Conservation (phyloP, 2,113 vertebrate species). For the Pseudorasbora parva region DNA sequence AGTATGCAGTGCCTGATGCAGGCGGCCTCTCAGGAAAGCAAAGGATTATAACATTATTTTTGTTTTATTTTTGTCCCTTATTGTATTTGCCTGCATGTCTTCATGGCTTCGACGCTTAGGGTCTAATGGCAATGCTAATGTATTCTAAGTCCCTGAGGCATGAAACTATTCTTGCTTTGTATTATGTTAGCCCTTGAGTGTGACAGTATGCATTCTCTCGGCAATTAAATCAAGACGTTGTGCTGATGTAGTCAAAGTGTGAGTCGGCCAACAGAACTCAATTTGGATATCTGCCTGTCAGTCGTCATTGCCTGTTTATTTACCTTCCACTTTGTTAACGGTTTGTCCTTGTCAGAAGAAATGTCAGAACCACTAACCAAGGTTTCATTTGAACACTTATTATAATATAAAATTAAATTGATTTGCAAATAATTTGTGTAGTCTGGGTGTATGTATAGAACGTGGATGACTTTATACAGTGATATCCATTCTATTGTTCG, state of each 20-base stretch:
- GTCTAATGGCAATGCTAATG: conserved; percentile 43
- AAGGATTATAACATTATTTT: conserved; percentile 43
- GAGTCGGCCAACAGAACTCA: background rate
- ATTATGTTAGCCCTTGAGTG: conserved; percentile 38
- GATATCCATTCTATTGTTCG: background rate
- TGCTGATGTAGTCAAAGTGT: conserved; percentile 34
- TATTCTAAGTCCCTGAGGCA: conserved; percentile 48
- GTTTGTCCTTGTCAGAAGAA: conserved; percentile 15
- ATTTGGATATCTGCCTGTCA: background rate
- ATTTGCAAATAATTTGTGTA: background rate
- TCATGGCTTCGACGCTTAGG: conserved; percentile 25
- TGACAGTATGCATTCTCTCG: conserved; percentile 44
- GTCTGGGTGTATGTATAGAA: background rate
- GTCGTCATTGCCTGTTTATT: background rate
- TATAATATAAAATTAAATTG: background rate
- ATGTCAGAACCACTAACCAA: background rate
- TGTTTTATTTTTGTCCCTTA: conserved; percentile 34
- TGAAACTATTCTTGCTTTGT: conserved; percentile 51
- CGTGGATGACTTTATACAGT: background rate
- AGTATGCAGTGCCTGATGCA: background rate
- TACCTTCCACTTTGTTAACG: background rate
- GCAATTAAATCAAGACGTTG: conserved; percentile 46
- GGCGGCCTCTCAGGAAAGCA: background rate
- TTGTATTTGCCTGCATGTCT: conserved; percentile 47
- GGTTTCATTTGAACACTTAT: background rate